Conservation (phyloP, 2,113 vertebrate genomes). For the Hippocampus abdominalis region DNA sequence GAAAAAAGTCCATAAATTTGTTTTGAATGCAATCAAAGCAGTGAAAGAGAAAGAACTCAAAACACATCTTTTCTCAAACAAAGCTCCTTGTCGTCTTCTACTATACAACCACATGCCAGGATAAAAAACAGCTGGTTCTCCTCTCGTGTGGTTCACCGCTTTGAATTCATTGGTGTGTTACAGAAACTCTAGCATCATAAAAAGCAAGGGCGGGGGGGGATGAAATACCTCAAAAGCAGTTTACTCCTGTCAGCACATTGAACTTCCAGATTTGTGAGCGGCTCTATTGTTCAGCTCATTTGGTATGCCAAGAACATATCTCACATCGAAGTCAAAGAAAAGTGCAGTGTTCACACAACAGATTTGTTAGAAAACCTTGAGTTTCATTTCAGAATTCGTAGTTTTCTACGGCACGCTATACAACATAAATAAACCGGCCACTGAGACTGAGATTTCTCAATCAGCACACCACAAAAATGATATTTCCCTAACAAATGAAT, state of each 20-base stretch:
- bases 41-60: background rate
- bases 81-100: too few relatives aligned
- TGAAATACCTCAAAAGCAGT: background rate
- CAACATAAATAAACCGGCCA: too few relatives aligned
- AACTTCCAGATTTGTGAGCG: conserved; percentile 20
- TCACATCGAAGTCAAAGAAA: background rate
- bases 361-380: too few relatives aligned
- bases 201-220: conserved; percentile 24
- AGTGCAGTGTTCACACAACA: background rate
- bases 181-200: conserved; percentile 17
- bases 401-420: too few relatives aligned
- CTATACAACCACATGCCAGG: too few relatives aligned
- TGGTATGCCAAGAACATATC: background rate
- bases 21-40: background rate
- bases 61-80: too few relatives aligned
- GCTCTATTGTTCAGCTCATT: conserved; percentile 28
- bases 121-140: background rate
- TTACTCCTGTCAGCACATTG: conserved; percentile 27
- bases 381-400: too few relatives aligned
- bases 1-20: background rate
- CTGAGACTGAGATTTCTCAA: too few relatives aligned
- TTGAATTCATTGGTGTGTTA: background rate
- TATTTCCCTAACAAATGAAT: too few relatives aligned
- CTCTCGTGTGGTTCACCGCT: background rate
- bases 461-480: too few relatives aligned